These are phyloP conservation scores for Notarius quadriscutis DNA, from an alignment of 2,113 vertebrate species.

Conservation along the genomic window DNA sequence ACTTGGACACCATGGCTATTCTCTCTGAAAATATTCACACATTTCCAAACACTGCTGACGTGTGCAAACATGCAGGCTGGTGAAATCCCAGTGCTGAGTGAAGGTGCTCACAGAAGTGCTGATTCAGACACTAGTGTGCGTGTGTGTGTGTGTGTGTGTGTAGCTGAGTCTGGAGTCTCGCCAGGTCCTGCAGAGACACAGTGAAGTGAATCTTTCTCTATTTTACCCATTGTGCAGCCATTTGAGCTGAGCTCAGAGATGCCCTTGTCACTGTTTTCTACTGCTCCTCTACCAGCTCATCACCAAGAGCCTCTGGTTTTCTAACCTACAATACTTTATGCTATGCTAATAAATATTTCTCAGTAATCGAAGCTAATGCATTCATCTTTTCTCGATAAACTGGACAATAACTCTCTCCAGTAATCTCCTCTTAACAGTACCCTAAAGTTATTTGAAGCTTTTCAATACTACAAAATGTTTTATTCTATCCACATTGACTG, in stretches of 20 bases:
- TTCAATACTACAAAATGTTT: background rate
- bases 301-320: background rate
- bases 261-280: background rate
- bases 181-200: slow-evolving; percentile 30
- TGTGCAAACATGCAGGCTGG: slow-evolving; percentile 3
- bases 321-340: background rate
- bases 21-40: slow-evolving; percentile 15
- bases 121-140: slow-evolving; percentile 54
- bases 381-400: background rate
- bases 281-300: background rate
- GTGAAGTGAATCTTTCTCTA: background rate
- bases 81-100: slow-evolving; percentile 26
- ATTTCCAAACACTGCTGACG: slow-evolving; percentile 31
- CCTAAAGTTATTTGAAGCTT: background rate
- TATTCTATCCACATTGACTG: too few species aligned
- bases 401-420: background rate
- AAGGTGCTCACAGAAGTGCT: slow-evolving; percentile 60
- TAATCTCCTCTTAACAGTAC: background rate
- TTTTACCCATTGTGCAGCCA: background rate
- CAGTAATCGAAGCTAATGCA: background rate
- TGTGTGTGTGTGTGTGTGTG: slow-evolving; percentile 18
- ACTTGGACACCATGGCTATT: background rate
- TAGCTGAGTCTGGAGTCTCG: slow-evolving; percentile 13
- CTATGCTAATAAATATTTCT: background rate
- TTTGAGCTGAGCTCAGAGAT: background rate